Evolutionary conservation across 2,888 invertebrate genomes (phyloP), one percentile per base, ranked within the genome.

Genomic region (Cremastinae sp.): DNA sequence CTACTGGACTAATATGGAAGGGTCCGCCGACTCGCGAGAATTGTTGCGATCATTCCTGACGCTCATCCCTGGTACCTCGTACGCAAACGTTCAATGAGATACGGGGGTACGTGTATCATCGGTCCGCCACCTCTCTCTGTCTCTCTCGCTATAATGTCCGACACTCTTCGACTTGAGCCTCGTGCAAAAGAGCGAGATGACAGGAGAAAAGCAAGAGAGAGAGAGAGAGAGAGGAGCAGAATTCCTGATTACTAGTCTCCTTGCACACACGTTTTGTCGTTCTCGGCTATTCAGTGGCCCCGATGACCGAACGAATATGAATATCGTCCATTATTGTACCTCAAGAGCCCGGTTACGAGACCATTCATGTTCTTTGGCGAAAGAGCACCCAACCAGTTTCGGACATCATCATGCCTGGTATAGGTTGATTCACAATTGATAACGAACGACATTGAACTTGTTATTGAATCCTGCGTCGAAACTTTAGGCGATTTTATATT

Each of bases 1-100:
- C 66, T 74, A 73, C 78, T 78, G 80, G 72, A 81, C 81, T 82
- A 84, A 84, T 85, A 81, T 80, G 79, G 81, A 81, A 82, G 83
- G 80, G 75, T 64, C 71, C 78, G 68, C 45, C 22, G n/a, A n/a
- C 45, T 70, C 59, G 59, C 55, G 37, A 56, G 68, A 55, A 62
- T 61, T 16, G 47, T 68, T 28, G 51, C 39, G 49, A 64, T 64
- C 64, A 47, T 35, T 66, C 45, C 35, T 74, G 28, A 28, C 14
- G 49, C 41, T 47, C 55, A 47, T 68, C 61, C n/a, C n/a, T n/a
- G n/a, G n/a, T n/a, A n/a, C n/a, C n/a, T 55, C 39, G 68, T 65
- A 56, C 12, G 45, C 5, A 28, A 18, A 49, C 45, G 47, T 39
- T 55, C 53, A 53, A 18, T 49, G 65, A 20, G 28, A 43, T 43